Evolutionary conservation across 2,113 vertebrate genomes (phyloP).

Genomic region (Clinocottus analis): DNA sequence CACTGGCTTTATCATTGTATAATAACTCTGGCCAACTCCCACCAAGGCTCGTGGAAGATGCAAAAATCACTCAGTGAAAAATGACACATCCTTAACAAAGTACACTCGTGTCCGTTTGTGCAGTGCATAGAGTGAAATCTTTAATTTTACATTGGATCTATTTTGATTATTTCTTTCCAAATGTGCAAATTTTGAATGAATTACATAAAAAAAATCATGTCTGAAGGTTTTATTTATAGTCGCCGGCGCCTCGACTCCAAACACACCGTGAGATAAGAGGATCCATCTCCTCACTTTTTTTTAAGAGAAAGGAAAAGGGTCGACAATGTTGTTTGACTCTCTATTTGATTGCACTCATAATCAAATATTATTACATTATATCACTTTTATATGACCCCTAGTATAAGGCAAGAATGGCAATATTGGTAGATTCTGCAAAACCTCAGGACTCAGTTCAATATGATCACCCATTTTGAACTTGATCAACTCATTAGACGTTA

Average conservation of each 20-base stretch:
- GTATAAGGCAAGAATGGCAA: not conserved
- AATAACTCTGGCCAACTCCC: constrained; percentile 40
- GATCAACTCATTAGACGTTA: not conserved
- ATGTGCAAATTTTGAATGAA: not conserved
- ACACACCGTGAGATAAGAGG: not conserved
- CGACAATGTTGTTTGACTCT: not conserved
- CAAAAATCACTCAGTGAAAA: constrained; percentile 34
- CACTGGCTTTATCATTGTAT: constrained; percentile 64
- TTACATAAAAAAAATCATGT: not conserved
- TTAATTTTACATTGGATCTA: not conserved
- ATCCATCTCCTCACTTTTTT: not conserved
- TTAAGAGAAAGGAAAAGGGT: not conserved
- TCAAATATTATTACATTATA: constrained; percentile 2
- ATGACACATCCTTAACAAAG: not conserved
- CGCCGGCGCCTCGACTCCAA: no score
- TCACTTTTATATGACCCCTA: no score
- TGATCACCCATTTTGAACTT: not conserved
- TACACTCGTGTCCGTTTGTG: not conserved
- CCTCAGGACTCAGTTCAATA: not conserved
- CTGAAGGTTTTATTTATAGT: not conserved
- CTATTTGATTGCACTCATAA: not conserved
- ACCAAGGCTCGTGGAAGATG: constrained; percentile 8
- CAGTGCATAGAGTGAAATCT: not conserved
- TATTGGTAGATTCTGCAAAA: not conserved
- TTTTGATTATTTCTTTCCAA: not conserved